Evolutionary conservation across 2,888 invertebrate species (phyloP).

Genomic region (Rhyacophila evoluta): DNA sequence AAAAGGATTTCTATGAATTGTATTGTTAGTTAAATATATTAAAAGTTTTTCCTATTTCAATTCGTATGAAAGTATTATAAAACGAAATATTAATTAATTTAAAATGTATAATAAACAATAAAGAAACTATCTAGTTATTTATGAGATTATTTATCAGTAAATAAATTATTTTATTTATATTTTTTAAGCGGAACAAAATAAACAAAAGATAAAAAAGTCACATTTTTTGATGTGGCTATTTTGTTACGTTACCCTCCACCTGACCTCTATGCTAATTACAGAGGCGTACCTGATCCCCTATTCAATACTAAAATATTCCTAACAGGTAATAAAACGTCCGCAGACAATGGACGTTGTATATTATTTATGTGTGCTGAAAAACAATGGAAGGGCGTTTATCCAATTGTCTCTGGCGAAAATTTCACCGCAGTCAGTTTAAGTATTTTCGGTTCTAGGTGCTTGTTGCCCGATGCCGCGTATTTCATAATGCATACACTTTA

Average conservation of each 20-base stretch:
- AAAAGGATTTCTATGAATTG: too few species aligned
- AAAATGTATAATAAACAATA: too few species aligned
- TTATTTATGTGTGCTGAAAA: not conserved
- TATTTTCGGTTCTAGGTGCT: not conserved
- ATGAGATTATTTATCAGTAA: too few species aligned
- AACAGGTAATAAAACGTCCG: constrained; percentile 18
- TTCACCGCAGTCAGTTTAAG: not conserved
- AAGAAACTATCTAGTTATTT: too few species aligned
- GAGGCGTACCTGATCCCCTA: not conserved
- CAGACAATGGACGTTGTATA: constrained; percentile 11
- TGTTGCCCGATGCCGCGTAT: constrained; percentile 17
- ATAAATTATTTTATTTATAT: too few species aligned
- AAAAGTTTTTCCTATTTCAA: too few species aligned
- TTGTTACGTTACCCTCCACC: not conserved
- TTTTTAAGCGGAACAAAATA: too few species aligned
- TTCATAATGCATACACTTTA: constrained; percentile 43
- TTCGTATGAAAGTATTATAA: too few species aligned
- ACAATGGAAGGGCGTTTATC: constrained; percentile 18
- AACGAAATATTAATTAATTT: too few species aligned
- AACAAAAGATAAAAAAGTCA: too few species aligned
- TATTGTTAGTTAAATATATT: too few species aligned
- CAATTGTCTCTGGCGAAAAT: constrained; percentile 16
- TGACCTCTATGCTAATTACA: not conserved
- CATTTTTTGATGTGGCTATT: not conserved
- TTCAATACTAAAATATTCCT: constrained; percentile 14